phyloP scores from a whole-genome alignment of 2,113 vertebrate genomes.

The Ivindomyrus marchei region DNA sequence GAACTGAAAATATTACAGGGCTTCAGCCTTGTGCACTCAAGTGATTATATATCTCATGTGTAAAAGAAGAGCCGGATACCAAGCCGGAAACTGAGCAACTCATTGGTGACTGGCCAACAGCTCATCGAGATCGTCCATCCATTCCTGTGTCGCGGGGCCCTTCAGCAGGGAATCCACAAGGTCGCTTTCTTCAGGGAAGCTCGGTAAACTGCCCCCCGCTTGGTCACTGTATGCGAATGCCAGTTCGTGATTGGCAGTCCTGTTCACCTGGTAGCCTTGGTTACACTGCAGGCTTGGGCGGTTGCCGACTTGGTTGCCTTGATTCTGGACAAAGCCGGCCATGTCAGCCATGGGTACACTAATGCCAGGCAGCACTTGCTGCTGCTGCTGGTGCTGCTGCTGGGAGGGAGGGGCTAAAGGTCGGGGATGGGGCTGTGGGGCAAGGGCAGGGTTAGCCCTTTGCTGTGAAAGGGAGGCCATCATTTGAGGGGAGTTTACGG shows the following conservation, averaged over 20 bases:
- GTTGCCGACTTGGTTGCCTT: constrained; percentile 57
- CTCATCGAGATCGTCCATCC: constrained; percentile 93
- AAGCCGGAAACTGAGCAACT: constrained; percentile 25
- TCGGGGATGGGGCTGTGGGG: constrained; percentile 54
- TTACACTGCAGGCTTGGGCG: constrained; percentile 76
- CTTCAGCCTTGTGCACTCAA: constrained; percentile 59
- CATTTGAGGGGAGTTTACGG: constrained; percentile 75
- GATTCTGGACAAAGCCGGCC: constrained; percentile 71
- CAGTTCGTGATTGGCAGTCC: constrained; percentile 76
- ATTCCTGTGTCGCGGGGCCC: constrained; percentile 89
- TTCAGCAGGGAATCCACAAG: constrained; percentile 91
- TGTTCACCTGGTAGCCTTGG: constrained; percentile 80
- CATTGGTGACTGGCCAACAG: constrained; percentile 81
- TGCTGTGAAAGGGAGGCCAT: constrained; percentile 65
- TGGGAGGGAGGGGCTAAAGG: constrained; percentile 60
- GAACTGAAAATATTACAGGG: constrained; percentile 48
- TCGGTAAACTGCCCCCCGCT: constrained; percentile 61
- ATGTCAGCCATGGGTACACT: constrained; percentile 74
- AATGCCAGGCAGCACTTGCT: constrained; percentile 66
- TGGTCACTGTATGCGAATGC: constrained; percentile 77
- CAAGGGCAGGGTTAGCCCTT: constrained; percentile 47
- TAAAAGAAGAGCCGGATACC: constrained; percentile 39
- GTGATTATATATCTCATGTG: constrained; percentile 46
- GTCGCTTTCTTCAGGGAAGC: constrained; percentile 78
- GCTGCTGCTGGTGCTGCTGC: constrained; percentile 64